Evolutionary conservation across 2,113 vertebrate species (phyloP), one percentile per base, ranked within the genome.

Genomic region (Epinephelus fuscoguttatus): DNA sequence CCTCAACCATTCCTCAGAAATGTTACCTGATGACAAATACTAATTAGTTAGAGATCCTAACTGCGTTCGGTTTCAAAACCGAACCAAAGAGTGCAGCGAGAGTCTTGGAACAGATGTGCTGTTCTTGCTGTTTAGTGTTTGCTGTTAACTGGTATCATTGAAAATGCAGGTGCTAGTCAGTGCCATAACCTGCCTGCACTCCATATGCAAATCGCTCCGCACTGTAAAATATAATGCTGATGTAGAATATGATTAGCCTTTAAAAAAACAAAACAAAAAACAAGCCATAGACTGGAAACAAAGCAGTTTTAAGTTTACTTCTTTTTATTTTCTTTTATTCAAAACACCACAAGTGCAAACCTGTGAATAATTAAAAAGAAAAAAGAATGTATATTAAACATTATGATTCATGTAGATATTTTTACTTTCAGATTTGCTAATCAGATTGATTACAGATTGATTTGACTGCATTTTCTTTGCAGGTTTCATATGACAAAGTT

Each of bases 291-390:
- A 88, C 78, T 73, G 62, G 50, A 91, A 81, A 78, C 25, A 73
- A 71, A 76, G 23, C 47, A 82, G 53, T 66, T 80, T 81, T 63
- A 74, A 80, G 83, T 89, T 75, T 50, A 70, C 15, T 75, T 75
- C 6, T 55, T 80, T 23, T 67, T 49, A 33, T 56, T 72, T 42
- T 33, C 21, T 33, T 76, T 74, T 78, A 57, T 75, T 75, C 70
- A 80, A 85, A 91, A 93, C 90, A 91, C 95, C 94, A 80, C 80
- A 95, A 95, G 95, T 95, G 94, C 95, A 95, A 96, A 93, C 76
- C 61, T 93, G 85, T 94, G 89, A 87, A 89, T 86, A 82, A 47
- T 47, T 45, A 73, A 74, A 37, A 52, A 27, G 84, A 74, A 84
- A 84, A 74, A 90, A 78, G 50, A 90, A 89, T 92, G 74, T 94